These are phyloP conservation scores for Pteronotus mesoamericanus DNA, from an alignment of 2,797 vertebrate species.

Conservation along the genomic window DNA sequence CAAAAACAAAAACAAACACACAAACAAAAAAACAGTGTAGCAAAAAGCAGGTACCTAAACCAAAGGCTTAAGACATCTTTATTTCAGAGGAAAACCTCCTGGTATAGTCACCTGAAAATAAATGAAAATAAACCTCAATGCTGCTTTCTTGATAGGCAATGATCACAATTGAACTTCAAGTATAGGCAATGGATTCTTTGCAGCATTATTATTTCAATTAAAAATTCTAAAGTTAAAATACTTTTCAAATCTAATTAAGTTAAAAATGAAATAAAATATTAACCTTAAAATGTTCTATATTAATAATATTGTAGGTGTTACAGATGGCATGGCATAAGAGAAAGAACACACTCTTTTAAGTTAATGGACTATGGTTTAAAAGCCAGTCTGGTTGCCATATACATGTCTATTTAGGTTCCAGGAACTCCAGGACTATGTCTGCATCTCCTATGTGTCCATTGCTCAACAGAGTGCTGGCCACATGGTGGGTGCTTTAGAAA, in stretches of 20 bases:
- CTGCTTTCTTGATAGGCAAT: background rate
- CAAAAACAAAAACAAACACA: background rate
- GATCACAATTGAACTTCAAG: rapidly evolving
- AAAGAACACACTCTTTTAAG: background rate
- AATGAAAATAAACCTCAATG: background rate
- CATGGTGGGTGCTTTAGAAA: background rate
- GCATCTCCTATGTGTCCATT: rapidly evolving
- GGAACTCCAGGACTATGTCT: background rate
- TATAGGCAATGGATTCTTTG: background rate
- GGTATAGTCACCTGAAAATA: background rate
- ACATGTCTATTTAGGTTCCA: rapidly evolving
- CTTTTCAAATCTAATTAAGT: background rate
- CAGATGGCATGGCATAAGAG: background rate
- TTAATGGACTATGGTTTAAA: background rate
- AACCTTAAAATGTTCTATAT: background rate
- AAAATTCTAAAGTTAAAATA: background rate
- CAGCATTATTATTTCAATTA: background rate
- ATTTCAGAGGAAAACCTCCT: background rate
- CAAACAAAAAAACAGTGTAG: background rate
- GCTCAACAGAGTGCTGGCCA: background rate
- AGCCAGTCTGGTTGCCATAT: background rate
- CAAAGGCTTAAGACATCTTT: background rate
- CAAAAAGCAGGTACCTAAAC: rapidly evolving
- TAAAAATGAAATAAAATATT: background rate
- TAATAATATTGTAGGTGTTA: background rate